These are phyloP conservation scores for Sisor rabdophorus DNA, from an alignment of 2,113 vertebrate species.

Conservation along the genomic window DNA sequence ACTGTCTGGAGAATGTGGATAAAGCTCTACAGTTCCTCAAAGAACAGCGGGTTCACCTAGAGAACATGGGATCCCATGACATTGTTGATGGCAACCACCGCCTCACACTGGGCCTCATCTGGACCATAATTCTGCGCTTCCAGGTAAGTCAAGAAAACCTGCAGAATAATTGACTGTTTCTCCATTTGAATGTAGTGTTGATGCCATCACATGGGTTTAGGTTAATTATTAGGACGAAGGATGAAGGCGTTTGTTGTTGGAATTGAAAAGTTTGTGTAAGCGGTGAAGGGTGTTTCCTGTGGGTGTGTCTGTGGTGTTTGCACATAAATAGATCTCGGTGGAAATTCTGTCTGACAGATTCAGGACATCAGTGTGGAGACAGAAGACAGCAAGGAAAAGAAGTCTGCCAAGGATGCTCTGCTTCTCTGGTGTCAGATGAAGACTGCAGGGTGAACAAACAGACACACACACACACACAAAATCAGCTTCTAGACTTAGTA, in stretches of 20 bases:
- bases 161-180: neutral
- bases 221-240: neutral
- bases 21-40: slow-evolving; percentile 98
- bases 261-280: neutral
- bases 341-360: slow-evolving; percentile 70
- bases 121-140: slow-evolving; percentile 97
- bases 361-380: slow-evolving; percentile 97
- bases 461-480: neutral
- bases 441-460: slow-evolving; percentile 84
- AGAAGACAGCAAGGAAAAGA: slow-evolving; percentile 95
- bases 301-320: neutral
- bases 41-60: slow-evolving; percentile 92
- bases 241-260: slow-evolving; percentile 37
- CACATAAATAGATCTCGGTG: slow-evolving; percentile 18
- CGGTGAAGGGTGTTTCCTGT: neutral
- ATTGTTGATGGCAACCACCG: slow-evolving; percentile 97
- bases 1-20: slow-evolving; percentile 96
- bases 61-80: slow-evolving; percentile 97
- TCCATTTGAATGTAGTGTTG: neutral
- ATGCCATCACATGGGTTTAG: neutral
- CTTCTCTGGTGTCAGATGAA: slow-evolving; percentile 99
- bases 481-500: no score
- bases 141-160: slow-evolving; percentile 69
- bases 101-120: slow-evolving; percentile 91
- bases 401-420: slow-evolving; percentile 92